A percentile compares a stretch with the other conserved stretches of the same genome.
Evolutionary conservation across 2,113 vertebrate species (phyloP).

Genomic region (Nicator chloris): DNA sequence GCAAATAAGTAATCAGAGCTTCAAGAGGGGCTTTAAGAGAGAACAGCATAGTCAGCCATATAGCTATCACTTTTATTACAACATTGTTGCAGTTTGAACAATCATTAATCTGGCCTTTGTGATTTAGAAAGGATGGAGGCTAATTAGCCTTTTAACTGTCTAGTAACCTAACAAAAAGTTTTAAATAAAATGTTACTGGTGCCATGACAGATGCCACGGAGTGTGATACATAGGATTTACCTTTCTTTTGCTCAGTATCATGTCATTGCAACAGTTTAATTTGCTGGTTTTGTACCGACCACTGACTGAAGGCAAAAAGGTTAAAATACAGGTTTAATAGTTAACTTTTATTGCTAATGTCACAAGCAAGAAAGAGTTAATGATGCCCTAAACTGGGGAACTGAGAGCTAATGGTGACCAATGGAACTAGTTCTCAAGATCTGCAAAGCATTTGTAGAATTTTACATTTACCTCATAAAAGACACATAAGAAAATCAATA

Average conservation of each 20-base stretch:
- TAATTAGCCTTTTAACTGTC: conserved; percentile 47
- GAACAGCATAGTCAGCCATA: neutral
- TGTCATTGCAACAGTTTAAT: conserved; percentile 30
- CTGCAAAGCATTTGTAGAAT: neutral
- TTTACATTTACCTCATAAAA: neutral
- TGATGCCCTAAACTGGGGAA: neutral
- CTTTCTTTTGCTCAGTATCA: conserved; percentile 23
- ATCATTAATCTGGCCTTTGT: conserved; percentile 73
- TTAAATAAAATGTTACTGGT: conserved; percentile 14
- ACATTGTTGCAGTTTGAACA: conserved; percentile 37
- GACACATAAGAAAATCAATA: neutral
- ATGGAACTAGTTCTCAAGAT: neutral
- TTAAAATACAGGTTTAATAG: conserved; percentile 68
- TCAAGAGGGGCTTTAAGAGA: neutral
- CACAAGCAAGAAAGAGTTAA: conserved; percentile 42
- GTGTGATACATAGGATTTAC: neutral
- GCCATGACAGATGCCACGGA: conserved; percentile 39
- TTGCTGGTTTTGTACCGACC: conserved; percentile 43
- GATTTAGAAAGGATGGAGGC: conserved; percentile 23
- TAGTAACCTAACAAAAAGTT: conserved; percentile 4
- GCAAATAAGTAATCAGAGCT: conserved; percentile 30
- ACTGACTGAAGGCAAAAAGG: conserved; percentile 30
- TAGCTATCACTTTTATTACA: conserved; percentile 7
- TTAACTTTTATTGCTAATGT: conserved; percentile 74
- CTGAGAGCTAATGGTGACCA: neutral